A percentile compares a stretch with the other conserved stretches of the same genome.
Conservation (phyloP, 2,113 vertebrate species). For the Prionailurus viverrinus region DNA sequence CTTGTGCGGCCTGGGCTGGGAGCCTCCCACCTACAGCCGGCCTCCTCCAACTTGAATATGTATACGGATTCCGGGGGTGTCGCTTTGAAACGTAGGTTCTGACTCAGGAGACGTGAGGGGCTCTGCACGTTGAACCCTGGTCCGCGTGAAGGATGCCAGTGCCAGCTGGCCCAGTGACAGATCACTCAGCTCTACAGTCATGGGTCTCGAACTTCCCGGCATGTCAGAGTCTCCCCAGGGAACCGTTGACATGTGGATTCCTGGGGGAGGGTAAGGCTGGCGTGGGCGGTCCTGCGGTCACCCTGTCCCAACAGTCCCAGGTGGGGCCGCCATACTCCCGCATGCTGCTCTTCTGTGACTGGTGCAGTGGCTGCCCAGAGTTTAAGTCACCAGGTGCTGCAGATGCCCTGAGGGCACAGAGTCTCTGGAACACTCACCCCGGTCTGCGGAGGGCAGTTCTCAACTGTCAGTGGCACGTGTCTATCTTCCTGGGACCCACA, state of each 20-base stretch:
- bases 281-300: too few species aligned
- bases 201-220: background rate
- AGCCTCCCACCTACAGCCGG: background rate
- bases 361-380: background rate
- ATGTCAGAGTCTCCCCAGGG: background rate
- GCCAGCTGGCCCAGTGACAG: too few species aligned
- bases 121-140: accelerated
- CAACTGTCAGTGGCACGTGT: accelerated
- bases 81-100: background rate
- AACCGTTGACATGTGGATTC: background rate
- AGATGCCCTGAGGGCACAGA: too few species aligned
- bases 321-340: too few species aligned
- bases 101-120: background rate
- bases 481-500: background rate
- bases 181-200: background rate
- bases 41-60: background rate
- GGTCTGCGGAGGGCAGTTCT: background rate
- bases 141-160: accelerated
- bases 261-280: background rate
- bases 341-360: too few species aligned
- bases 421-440: background rate
- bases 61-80: accelerated
- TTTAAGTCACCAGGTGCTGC: background rate
- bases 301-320: background rate
- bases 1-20: background rate